Percentiles rank a stretch among this genome's conserved stretches.
phyloP scores from a whole-genome alignment of 2,888 invertebrate genomes.

The Tetanocera ferruginea region DNA sequence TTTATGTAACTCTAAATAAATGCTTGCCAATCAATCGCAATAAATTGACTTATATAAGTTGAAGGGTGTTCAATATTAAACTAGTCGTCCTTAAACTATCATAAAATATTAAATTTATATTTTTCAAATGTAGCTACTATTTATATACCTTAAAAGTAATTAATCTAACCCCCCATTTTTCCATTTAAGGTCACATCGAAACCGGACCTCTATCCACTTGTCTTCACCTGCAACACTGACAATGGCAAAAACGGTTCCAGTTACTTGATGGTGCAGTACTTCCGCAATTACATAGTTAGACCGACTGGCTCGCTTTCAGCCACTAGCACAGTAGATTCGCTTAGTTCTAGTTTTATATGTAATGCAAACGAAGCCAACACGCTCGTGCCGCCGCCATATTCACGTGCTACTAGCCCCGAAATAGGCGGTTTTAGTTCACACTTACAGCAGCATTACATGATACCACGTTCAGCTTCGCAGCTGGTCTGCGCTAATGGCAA shows the following conservation, averaged over 20 bases:
- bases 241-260: slow-evolving; percentile 80
- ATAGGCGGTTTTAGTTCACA: slow-evolving; percentile 72
- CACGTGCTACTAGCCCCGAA: slow-evolving; percentile 82
- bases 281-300: slow-evolving; percentile 82
- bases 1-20: too few relatives aligned
- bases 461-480: slow-evolving; percentile 76
- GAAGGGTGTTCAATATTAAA: too few relatives aligned
- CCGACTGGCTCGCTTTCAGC: slow-evolving; percentile 85
- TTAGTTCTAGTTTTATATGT: slow-evolving; percentile 89
- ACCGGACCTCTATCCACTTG: slow-evolving; percentile 87
- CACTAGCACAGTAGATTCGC: slow-evolving; percentile 87
- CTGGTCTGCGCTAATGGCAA: slow-evolving; percentile 69
- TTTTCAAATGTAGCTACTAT: too few relatives aligned
- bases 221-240: slow-evolving; percentile 83
- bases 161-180: too few relatives aligned
- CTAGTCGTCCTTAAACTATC: too few relatives aligned
- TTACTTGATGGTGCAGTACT: slow-evolving; percentile 88
- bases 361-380: slow-evolving; percentile 89
- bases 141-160: too few relatives aligned
- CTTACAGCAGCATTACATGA: slow-evolving; percentile 61
- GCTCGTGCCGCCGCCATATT: slow-evolving; percentile 87
- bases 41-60: too few relatives aligned
- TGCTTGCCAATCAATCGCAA: too few relatives aligned
- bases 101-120: too few relatives aligned
- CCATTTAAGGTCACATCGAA: slow-evolving; percentile 82